Base-by-base conservation (phyloP, 2,797 vertebrate species). In the Spea hammondii region DNA sequence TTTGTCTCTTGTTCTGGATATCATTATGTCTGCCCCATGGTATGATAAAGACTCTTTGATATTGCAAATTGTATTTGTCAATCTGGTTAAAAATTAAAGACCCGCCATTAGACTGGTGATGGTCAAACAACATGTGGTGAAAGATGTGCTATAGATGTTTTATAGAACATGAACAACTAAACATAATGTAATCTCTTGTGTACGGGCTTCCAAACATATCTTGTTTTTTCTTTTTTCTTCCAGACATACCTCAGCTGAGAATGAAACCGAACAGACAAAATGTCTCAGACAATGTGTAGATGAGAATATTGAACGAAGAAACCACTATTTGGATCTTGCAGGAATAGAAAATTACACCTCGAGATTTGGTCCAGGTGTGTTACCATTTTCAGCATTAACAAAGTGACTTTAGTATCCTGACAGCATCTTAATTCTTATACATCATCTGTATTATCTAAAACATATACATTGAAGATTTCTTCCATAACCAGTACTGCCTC, bases 331-430 rank as follows among this genome's bases (percentile, higher is more conserved):
- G 89, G 98, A 99, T 90, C 95, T 99, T 86, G 98, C 97, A 5
- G 98, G 97, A 85, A 98, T 99, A 73, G 98, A 99, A 87, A 99
- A 99, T 92, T 99, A 99, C 89, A 96, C 96, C 0, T 99, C 96
- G 65, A 96, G 96, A 89, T 98, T 98, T 76, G 97, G 96, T 85
- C 91, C 95, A 84, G 95, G 97, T 98, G 90, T 46, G 74, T 81
- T 62, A 12, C 6, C 11, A 62, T 62, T 12, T 62, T 12, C 11
- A 62, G 14, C 59, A 10, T 6, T 62, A 11, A n/a, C 13, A 6
- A 32, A 32, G 32, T 32, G 32, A 32, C 32, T 32, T 32, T 32
- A 32, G 32, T 32, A 32, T 32, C 32, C 32, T 32, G 1, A 32
- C 32, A 32, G 32, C 32, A 14, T 47, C 8, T 59, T 72, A 46